These are phyloP conservation scores for Urophycis tenuis DNA, from an alignment of 2,797 vertebrate genomes.

Conservation along the genomic window DNA sequence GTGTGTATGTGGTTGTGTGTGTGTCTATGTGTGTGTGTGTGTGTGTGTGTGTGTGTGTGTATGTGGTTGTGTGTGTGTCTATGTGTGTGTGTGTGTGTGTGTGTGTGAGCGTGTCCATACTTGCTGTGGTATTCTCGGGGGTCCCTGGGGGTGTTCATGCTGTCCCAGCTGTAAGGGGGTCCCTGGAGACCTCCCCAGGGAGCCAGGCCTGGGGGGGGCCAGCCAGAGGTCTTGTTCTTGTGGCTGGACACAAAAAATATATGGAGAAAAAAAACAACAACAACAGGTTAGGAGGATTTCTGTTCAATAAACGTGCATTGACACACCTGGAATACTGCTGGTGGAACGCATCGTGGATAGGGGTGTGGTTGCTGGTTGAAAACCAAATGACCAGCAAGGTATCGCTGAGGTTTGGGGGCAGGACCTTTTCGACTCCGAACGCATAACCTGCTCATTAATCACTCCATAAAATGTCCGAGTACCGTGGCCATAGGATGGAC, in stretches of 20 bases:
- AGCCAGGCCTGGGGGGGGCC: conserved; percentile 81
- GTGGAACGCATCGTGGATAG: no score
- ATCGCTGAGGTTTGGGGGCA: conserved; percentile 61
- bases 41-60: conserved; percentile 1
- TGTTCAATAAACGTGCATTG: neutral
- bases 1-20: no score
- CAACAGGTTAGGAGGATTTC: neutral
- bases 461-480: no score
- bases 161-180: conserved; percentile 89
- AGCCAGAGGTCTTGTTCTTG: conserved; percentile 90
- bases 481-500: neutral
- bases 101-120: conserved; percentile 53
- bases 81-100: neutral
- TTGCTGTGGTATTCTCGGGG: conserved; percentile 82
- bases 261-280: neutral
- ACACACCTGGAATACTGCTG: neutral
- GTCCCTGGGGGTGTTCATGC: conserved; percentile 65
- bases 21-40: neutral
- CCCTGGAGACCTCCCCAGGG: conserved; percentile 89
- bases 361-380: no score
- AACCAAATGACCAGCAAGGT: conserved; percentile 33
- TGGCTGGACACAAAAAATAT: conserved; percentile 70
- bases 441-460: no score
- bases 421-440: conserved; percentile 42
- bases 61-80: no score